Conservation (phyloP, 2,113 vertebrate species). For the Penelope pileata region DNA sequence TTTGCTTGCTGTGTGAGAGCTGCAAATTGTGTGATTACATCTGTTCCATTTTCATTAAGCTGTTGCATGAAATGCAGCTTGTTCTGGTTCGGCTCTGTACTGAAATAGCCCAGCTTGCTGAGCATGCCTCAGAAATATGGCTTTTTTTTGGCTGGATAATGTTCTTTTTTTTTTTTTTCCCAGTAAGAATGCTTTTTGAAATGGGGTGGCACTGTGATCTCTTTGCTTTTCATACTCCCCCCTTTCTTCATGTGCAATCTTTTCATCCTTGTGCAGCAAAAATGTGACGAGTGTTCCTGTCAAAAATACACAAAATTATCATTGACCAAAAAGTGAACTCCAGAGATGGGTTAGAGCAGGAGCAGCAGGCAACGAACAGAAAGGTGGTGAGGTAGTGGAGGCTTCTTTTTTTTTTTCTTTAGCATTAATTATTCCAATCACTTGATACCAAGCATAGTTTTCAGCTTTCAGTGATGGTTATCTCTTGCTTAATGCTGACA, state of each 20-base stretch:
- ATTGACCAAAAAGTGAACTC: constrained; percentile 10
- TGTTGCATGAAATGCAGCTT: background rate
- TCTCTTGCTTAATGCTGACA: no score
- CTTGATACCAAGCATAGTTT: background rate
- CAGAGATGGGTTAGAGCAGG: background rate
- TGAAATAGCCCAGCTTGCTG: background rate
- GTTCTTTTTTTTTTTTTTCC: background rate
- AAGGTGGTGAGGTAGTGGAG: background rate
- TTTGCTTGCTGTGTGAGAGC: background rate
- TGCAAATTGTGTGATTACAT: background rate
- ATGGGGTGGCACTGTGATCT: background rate
- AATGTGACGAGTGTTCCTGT: background rate
- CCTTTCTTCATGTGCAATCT: background rate
- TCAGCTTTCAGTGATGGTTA: background rate
- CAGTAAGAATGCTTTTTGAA: background rate
- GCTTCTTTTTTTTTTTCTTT: background rate
- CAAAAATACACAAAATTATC: background rate
- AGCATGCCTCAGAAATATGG: background rate
- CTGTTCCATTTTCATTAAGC: background rate
- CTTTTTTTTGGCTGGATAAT: background rate
- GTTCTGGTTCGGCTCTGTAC: background rate
- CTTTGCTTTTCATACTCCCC: background rate
- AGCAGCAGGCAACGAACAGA: constrained; percentile 23
- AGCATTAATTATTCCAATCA: background rate
- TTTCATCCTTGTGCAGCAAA: background rate